phyloP scores from a whole-genome alignment of 2,888 invertebrate species.

The Deladenus siricidicola region DNA sequence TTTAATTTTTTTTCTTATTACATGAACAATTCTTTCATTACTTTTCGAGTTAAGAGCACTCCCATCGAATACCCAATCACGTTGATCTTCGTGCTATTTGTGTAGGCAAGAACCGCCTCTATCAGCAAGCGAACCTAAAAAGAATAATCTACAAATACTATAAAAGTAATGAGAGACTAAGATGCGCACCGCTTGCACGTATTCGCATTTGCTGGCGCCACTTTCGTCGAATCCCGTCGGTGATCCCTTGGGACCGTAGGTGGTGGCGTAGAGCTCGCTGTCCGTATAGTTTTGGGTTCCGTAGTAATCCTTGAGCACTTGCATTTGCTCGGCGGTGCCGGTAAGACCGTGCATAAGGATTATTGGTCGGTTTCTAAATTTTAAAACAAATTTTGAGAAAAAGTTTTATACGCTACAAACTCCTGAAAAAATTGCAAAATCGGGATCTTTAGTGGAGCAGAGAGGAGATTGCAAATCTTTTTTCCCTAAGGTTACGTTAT shows the following conservation, averaged over 20 bases:
- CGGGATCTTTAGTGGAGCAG: no score
- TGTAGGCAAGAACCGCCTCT: slow-evolving; percentile 42
- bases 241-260: background rate
- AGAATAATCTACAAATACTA: no score
- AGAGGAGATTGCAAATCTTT: background rate
- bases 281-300: background rate
- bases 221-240: background rate
- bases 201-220: background rate
- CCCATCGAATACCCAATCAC: slow-evolving; percentile 48
- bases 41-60: slow-evolving; percentile 40
- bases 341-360: background rate
- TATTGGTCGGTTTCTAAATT: background rate
- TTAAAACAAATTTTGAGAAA: background rate
- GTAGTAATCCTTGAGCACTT: background rate
- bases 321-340: background rate
- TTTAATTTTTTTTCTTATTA: no score
- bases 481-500: background rate
- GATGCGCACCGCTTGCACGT: background rate
- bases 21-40: no score
- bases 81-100: slow-evolving; percentile 34
- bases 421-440: no score
- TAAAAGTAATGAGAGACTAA: no score
- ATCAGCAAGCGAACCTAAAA: slow-evolving; percentile 38
- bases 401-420: no score
- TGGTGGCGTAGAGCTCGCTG: slow-evolving; percentile 2